Evolutionary conservation across 2,797 vertebrate genomes (phyloP).

Genomic region (Lepilemur septentrionalis): DNA sequence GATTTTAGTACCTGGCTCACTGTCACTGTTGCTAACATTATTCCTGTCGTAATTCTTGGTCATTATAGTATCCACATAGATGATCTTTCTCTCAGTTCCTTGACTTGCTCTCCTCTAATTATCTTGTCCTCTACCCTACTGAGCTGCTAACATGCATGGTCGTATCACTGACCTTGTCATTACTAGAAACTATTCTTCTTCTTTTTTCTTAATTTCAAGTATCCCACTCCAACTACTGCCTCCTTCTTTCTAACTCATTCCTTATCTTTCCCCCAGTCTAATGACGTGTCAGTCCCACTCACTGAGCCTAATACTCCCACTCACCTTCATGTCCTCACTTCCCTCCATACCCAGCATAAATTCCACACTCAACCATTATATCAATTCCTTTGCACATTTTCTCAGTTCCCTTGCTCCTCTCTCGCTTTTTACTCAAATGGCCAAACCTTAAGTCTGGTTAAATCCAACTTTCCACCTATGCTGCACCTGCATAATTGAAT

Average conservation of each 20-base stretch:
- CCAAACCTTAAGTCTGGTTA: background rate
- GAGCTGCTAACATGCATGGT: background rate
- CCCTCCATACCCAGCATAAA: background rate
- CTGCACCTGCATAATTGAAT: constrained; percentile 15
- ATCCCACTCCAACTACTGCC: background rate
- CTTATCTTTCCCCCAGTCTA: background rate
- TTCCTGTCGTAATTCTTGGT: background rate
- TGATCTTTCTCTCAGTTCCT: background rate
- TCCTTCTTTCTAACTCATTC: background rate
- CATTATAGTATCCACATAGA: background rate
- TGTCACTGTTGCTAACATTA: background rate
- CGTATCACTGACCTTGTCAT: background rate
- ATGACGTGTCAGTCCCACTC: background rate
- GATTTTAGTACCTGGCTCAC: background rate
- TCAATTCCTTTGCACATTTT: background rate
- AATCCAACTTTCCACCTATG: background rate
- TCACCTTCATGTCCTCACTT: background rate
- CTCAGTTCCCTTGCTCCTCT: background rate
- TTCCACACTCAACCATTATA: background rate
- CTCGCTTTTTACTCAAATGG: background rate
- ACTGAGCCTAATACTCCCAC: background rate
- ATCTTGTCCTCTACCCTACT: background rate
- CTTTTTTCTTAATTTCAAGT: background rate
- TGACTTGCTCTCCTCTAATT: background rate
- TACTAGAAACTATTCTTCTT: background rate